Base-by-base conservation (phyloP, 2,113 vertebrate genomes). In the Coreoperca whiteheadi region DNA sequence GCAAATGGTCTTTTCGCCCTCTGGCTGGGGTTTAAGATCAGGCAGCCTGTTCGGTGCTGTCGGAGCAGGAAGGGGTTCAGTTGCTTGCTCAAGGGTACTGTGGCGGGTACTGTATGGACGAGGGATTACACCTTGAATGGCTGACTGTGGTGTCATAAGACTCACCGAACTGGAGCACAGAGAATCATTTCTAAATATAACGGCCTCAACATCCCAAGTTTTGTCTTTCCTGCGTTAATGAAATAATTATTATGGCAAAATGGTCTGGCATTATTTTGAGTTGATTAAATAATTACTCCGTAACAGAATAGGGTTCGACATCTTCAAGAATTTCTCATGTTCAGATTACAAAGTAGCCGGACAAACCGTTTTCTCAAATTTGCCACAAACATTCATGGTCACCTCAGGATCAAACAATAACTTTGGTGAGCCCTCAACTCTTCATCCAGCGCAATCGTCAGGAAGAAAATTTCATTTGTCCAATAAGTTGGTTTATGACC, bases 1-100 rank as follows among this genome's bases (percentile, higher is more conserved):
- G 74, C 65, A 67, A 23, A 64, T 56, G 60, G 37, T 74, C 16
- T 57, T 53, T 79, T 54, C 59, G 28, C 25, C 37, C 59, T 34
- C n/a, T 0, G 8, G 60, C 30, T 8, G 4, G 5, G 59, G 63
- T 59, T 71, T 25, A 34, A 32, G 32, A 43, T 64, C 16, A 57
- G 50, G 48, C 39, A 48, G 28, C n/a, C 11, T 10, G 59, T 23
- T 1, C 10, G 3, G 63, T 11, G 37, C 39, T 5, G 20, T 3
- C 6, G 53, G 11, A 6, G 46, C 30, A 41, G n/a, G 34, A 23
- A 25, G 39, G 60, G 23, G 37, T 23, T 43, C n/a, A 39, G 25
- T 6, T 34, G 21, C 20, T 53, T 53, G 72, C 54, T 68, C 34
- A 37, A 21, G 8, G 41, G 20, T 3, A 41, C 69, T 60, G 71